Base-by-base conservation (phyloP, 2,888 invertebrate species). In the Xiphydria camelus region DNA sequence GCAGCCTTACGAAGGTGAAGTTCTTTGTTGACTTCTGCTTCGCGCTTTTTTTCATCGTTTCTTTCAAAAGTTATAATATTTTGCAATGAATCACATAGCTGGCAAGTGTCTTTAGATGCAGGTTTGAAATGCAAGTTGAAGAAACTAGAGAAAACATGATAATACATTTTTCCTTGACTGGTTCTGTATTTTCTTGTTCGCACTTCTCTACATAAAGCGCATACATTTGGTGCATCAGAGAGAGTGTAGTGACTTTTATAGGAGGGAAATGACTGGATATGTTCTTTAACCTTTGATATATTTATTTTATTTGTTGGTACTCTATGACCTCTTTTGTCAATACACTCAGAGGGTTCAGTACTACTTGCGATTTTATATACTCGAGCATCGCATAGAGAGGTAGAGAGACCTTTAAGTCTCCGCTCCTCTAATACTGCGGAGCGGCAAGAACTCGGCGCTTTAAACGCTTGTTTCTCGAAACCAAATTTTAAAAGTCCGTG, bases 281-380 rank as follows among this genome's bases (percentile, higher is more conserved):
- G 54, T 31, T 58, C 53, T 49, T 51, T 48, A 52, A 58, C 50
- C 55, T 54, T 37, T 50, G 52, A 43, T 26, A 43, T 41, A 53
- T 55, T 47, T 36, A 49, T 45, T 52, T 43, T 49, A 47, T 49
- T 51, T 69, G 61, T 76, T 76, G 45, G 19, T 40, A 45, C 26
- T n/a, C n/a, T n/a, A n/a, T n/a, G n/a, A n/a, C n/a, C n/a, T n/a
- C n/a, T n/a, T n/a, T n/a, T n/a, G n/a, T n/a, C n/a, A n/a, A n/a
- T n/a, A n/a, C n/a, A n/a, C n/a, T n/a, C n/a, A n/a, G n/a, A n/a
- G n/a, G n/a, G n/a, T n/a, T n/a, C n/a, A n/a, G n/a, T n/a, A n/a
- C n/a, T n/a, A n/a, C n/a, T n/a, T n/a, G n/a, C n/a, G n/a, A n/a
- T n/a, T n/a, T n/a, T n/a, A n/a, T n/a, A n/a, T n/a, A n/a, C n/a